Conservation (phyloP, 2,113 vertebrate genomes). For the Sigmodon hispidus region DNA sequence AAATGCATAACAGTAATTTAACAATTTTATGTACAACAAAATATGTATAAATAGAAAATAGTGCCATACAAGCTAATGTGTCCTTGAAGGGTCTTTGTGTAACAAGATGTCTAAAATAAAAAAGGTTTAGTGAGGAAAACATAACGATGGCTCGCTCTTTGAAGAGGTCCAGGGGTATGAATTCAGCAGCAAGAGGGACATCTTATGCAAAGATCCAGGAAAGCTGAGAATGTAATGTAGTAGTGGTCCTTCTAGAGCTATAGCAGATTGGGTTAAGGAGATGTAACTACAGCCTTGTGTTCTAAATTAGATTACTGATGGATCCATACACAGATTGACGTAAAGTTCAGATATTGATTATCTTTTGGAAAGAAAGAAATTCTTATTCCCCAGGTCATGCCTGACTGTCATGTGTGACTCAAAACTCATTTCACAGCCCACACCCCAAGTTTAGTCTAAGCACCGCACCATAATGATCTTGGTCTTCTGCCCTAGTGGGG, state of each 20-base stretch:
- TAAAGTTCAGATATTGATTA: neutral
- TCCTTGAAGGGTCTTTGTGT: neutral
- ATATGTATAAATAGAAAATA: neutral
- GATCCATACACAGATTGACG: neutral
- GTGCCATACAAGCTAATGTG: neutral
- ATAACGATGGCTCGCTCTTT: neutral
- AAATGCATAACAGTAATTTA: neutral
- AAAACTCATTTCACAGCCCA: neutral
- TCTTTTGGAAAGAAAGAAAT: neutral
- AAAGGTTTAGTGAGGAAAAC: neutral
- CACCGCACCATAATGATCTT: neutral
- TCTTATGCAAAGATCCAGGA: neutral
- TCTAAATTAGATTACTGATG: neutral
- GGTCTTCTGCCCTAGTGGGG: neutral
- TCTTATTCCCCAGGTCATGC: neutral
- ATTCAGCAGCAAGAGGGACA: neutral
- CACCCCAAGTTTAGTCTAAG: neutral
- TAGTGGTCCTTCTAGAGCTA: neutral
- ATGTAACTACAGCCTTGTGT: neutral
- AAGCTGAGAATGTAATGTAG: neutral
- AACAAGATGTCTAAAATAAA: neutral
- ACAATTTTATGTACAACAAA: neutral
- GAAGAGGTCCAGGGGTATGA: neutral
- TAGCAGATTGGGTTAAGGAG: neutral
- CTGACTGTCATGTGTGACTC: neutral